Conservation (phyloP, 2,113 vertebrate species). For the Scopus umbretta region DNA sequence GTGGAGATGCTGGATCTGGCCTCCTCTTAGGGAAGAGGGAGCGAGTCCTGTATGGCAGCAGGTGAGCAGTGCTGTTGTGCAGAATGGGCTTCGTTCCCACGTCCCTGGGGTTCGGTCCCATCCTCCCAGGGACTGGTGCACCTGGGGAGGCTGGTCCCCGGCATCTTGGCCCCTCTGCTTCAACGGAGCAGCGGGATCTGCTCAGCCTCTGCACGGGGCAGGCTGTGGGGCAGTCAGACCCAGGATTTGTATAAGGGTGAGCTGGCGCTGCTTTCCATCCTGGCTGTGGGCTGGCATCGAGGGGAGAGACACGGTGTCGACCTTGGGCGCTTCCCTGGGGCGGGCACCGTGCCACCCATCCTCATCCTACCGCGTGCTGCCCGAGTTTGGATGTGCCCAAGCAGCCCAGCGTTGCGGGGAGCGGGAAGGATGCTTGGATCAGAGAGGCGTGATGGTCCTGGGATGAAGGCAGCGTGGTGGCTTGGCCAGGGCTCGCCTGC, state of each 20-base stretch:
- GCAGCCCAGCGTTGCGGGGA: not conserved
- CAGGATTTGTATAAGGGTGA: not conserved
- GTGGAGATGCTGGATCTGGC: not conserved
- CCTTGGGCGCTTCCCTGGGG: not conserved
- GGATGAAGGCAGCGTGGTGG: not conserved
- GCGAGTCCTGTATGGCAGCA: too few relatives aligned
- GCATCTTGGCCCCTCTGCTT: too few relatives aligned
- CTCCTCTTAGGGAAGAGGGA: not conserved
- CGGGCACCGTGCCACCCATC: not conserved
- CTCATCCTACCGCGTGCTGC: not conserved
- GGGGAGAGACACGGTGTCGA: not conserved
- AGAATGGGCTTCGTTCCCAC: not conserved
- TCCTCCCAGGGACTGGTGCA: not conserved
- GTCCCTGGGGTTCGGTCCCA: fast-evolving
- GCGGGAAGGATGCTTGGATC: fast-evolving
- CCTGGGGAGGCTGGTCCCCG: not conserved
- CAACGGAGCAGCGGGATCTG: not conserved
- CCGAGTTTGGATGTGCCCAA: not conserved
- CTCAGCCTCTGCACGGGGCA: not conserved
- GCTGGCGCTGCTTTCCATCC: too few relatives aligned
- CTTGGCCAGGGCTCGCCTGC: not conserved
- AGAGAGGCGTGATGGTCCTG: not conserved
- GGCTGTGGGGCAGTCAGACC: not conserved
- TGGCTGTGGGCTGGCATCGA: not conserved
- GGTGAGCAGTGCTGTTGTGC: not conserved